A percentile compares a stretch with the other conserved stretches of the same genome.
Conservation (phyloP, 1,140 invertebrate species). For the Periplaneta americana region DNA sequence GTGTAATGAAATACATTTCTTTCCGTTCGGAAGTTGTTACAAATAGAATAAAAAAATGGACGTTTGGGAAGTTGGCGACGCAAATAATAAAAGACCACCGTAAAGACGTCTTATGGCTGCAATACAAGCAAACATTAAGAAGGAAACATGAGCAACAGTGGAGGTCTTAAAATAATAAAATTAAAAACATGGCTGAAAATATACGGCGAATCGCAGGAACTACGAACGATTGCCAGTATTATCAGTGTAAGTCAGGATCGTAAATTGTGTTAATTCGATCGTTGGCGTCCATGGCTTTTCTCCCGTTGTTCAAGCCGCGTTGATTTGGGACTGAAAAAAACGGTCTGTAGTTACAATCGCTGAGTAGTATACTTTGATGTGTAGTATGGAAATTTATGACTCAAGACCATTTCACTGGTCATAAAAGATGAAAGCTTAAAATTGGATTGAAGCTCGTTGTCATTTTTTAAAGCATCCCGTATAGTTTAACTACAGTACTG, state of each 20-base stretch:
- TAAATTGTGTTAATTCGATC: background rate
- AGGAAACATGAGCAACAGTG: background rate
- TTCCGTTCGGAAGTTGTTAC: too few relatives aligned
- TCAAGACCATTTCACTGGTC: background rate
- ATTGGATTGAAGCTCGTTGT: background rate
- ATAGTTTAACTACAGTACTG: too few relatives aligned
- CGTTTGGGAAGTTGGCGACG: background rate
- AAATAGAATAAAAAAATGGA: too few relatives aligned
- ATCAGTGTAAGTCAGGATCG: background rate
- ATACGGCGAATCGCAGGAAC: background rate
- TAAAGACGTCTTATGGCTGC: background rate
- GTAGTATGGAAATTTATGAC: background rate
- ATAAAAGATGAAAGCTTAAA: background rate
- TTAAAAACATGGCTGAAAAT: background rate
- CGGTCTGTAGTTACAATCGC: too few relatives aligned
- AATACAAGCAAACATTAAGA: background rate
- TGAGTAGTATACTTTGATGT: background rate
- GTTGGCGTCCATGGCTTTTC: background rate
- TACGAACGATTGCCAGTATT: background rate
- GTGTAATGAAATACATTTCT: too few relatives aligned
- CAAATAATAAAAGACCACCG: background rate
- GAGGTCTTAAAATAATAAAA: background rate
- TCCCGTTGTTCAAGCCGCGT: background rate
- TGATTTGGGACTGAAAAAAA: background rate
- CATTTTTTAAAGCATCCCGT: background rate